Conservation (phyloP, 2,888 invertebrate species). For the Busseola fusca region DNA sequence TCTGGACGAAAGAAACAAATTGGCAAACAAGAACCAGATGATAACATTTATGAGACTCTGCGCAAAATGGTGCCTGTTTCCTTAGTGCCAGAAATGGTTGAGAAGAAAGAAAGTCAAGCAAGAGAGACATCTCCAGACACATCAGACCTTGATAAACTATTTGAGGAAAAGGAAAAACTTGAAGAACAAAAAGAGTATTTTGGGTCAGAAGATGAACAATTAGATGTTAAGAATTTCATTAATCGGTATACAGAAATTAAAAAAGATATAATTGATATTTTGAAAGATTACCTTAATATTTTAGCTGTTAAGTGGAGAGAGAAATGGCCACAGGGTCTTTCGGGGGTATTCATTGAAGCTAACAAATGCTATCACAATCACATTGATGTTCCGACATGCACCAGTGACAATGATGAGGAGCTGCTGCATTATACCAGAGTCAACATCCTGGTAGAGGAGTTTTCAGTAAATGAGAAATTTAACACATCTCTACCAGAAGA, state of each 20-base stretch:
- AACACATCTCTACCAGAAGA: slow-evolving; percentile 67
- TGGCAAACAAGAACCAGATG: slow-evolving; percentile 77
- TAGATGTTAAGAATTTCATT: slow-evolving; percentile 91
- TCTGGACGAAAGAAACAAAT: slow-evolving; percentile 85
- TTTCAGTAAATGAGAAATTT: slow-evolving; percentile 79
- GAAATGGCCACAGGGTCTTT: slow-evolving; percentile 91
- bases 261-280: slow-evolving; percentile 89
- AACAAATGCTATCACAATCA: slow-evolving; percentile 88
- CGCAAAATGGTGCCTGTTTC: slow-evolving; percentile 90
- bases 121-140: slow-evolving; percentile 90
- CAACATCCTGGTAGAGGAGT: slow-evolving; percentile 83
- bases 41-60: slow-evolving; percentile 91
- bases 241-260: slow-evolving; percentile 88
- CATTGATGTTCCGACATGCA: slow-evolving; percentile 81
- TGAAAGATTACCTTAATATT: slow-evolving; percentile 89
- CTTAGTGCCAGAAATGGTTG: slow-evolving; percentile 84
- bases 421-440: slow-evolving; percentile 77
- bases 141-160: slow-evolving; percentile 90
- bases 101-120: slow-evolving; percentile 80
- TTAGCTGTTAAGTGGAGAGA: slow-evolving; percentile 90
- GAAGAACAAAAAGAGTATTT: slow-evolving; percentile 88
- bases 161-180: slow-evolving; percentile 83
- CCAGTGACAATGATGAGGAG: slow-evolving; percentile 76
- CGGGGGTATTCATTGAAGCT: slow-evolving; percentile 89
- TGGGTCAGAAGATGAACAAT: slow-evolving; percentile 90